Evolutionary conservation across 2,797 vertebrate species (phyloP).

Genomic region (Acestrorhynchus altus): DNA sequence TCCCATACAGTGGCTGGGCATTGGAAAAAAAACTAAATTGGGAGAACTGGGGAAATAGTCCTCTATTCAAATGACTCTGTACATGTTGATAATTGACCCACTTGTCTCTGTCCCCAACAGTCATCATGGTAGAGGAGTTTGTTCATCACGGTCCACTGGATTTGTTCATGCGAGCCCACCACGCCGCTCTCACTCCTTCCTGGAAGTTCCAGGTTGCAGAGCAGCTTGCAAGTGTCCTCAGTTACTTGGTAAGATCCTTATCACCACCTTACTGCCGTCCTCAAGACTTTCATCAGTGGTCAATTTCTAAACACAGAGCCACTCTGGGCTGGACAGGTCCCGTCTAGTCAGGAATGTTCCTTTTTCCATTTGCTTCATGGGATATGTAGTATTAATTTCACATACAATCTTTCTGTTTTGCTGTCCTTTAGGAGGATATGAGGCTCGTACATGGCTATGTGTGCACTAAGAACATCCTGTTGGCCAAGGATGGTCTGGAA

Average conservation of each 20-base stretch:
- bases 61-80: too few relatives aligned
- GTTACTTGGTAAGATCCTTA: slow-evolving; percentile 81
- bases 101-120: slow-evolving; percentile 62
- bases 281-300: too few relatives aligned
- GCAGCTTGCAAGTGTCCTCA: slow-evolving; percentile 85
- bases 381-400: not conserved
- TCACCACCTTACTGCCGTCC: too few relatives aligned
- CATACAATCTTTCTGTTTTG: not conserved
- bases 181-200: slow-evolving; percentile 79
- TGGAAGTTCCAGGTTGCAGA: slow-evolving; percentile 91
- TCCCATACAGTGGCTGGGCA: too few relatives aligned
- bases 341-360: too few relatives aligned
- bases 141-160: slow-evolving; percentile 86
- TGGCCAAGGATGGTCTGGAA: slow-evolving; percentile 82
- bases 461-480: slow-evolving; percentile 86
- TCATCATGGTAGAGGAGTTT: slow-evolving; percentile 89
- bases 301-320: too few relatives aligned
- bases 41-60: too few relatives aligned
- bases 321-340: too few relatives aligned
- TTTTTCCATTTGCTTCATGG: too few relatives aligned
- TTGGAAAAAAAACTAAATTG: too few relatives aligned
- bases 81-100: too few relatives aligned
- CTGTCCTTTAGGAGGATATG: slow-evolving; percentile 82
- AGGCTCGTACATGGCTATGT: slow-evolving; percentile 87
- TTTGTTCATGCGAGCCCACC: slow-evolving; percentile 84